Base-by-base conservation (phyloP, 2,113 vertebrate genomes). In the Serilophus lunatus region DNA sequence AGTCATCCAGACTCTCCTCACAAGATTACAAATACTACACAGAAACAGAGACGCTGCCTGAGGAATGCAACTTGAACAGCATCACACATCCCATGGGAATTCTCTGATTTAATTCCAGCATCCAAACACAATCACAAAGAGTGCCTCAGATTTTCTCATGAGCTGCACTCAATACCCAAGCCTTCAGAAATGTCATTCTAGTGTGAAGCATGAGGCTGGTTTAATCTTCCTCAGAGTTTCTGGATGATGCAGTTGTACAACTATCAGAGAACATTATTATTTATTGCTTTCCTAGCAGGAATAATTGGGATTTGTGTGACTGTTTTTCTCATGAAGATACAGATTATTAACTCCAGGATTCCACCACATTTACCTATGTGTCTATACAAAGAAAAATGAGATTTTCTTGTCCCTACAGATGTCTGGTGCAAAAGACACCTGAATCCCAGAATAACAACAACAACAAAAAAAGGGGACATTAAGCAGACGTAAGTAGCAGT, bases 321-420 rank as follows among this genome's bases (percentile, higher is more conserved):
- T 40, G 29, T 63, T 83, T 84, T 77, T 22, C 47, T 92, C 31
- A 71, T 77, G 50, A 70, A 74, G 53, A 79, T 24, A 44, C 40
- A 35, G 38, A 47, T 53, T 49, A 38, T 10, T 49, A 86, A 83
- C 45, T 86, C 60, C 50, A 50, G 26, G 54, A 61, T 76, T 86
- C 64, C 18, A 50, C 6, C 35, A 45, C 0, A 0, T 57, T 20
- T 63, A 86, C 54, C 25, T 65, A 3, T 20, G 25, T 29, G 17
- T 40, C 9, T n/a, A 45, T 5, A 66, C 19, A 77, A 14, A 68
- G 56, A 61, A 61, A 63, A 38, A 25, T 9, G 15, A 9, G 16
- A 17, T 42, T 88, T 66, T 24, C 45, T 82, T 44, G 65, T 85
- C 22, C 25, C 31, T 87, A 47, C 65, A 82, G 56, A 54, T 56